Base-by-base conservation (phyloP, 2,888 invertebrate species). In the Conistra vaccinii region DNA sequence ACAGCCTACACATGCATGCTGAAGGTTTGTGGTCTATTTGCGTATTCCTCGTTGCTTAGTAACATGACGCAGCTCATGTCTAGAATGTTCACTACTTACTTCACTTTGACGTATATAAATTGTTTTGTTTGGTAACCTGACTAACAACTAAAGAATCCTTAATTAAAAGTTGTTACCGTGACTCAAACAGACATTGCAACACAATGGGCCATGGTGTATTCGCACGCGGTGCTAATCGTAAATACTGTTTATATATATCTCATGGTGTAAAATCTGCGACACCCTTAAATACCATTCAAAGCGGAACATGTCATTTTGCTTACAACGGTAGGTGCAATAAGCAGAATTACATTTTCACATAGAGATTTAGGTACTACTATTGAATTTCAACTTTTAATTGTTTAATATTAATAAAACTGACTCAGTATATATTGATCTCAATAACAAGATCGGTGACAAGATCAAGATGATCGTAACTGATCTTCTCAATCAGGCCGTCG, bases 381-480 rank as follows among this genome's bases (percentile, higher is more conserved):
- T 35, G 1, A 35, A 23, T 23, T 60, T 23, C 14, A 32, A 60
- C 12, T 14, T 60, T 23, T 32, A 23, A 32, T 42, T 35, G n/a
- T 35, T 14, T 7, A n/a, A n/a, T 17, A 17, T n/a, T 61, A 35
- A 17, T 9, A 32, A 23, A 6, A 61, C 9, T n/a, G 61, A 35
- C 9, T 35, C n/a, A 20, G 58, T 58, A 5, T 58, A 4, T n/a
- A 35, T 35, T 62, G 4, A 39, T 48, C 48, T 2, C 23, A 39
- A 9, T 48, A 48, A 48, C 7, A 48, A 20, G 7, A 26, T 32
- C 23, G 17, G 23, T n/a, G 53, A 60, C 42, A n/a, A 61, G 35
- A 67, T n/a, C 14, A 35, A 76, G 20, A 20, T 23, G 48, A 26
- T 51, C 26, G 26, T 53, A 2, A 39, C 0, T 62, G 78, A 61